Percentiles rank a stretch among this genome's conserved stretches.
Conservation (phyloP, 1,140 invertebrate genomes). For the Neotoxoptera formosana region DNA sequence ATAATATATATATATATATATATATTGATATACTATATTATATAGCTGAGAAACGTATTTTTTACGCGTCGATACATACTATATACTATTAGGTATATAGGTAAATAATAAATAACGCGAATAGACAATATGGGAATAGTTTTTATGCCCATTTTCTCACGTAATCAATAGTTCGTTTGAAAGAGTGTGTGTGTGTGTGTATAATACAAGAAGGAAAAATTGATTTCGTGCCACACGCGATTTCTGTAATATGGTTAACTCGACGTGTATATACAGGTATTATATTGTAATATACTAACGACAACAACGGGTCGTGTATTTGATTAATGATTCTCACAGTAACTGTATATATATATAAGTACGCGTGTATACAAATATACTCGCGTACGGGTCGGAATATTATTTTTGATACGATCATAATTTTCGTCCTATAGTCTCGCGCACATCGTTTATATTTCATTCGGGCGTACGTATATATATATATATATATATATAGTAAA, state of each 20-base stretch:
- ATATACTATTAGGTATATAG: too few species aligned
- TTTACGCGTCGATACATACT: background rate
- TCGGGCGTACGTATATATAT: background rate
- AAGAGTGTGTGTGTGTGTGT: slow-evolving; percentile 14
- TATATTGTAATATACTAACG: slow-evolving; percentile 29
- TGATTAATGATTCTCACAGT: slow-evolving; percentile 43
- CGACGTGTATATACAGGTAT: slow-evolving; percentile 19
- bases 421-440: background rate
- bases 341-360: background rate
- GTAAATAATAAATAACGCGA: slow-evolving; percentile 32
- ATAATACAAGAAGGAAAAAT: slow-evolving; percentile 42
- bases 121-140: background rate
- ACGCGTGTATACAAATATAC: background rate
- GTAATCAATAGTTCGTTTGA: slow-evolving; percentile 39
- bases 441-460: slow-evolving; percentile 2
- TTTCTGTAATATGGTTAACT: slow-evolving; percentile 41
- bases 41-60: background rate
- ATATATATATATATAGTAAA: background rate
- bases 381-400: background rate
- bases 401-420: slow-evolving; percentile 9
- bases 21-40: too few species aligned
- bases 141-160: slow-evolving; percentile 47
- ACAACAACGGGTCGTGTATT: slow-evolving; percentile 39
- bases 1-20: background rate
- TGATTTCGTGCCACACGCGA: slow-evolving; percentile 52